Percentiles rank a stretch among this genome's conserved stretches.
Evolutionary conservation across 1,140 invertebrate genomes (phyloP).

Genomic region (Drosophila burlai): DNA sequence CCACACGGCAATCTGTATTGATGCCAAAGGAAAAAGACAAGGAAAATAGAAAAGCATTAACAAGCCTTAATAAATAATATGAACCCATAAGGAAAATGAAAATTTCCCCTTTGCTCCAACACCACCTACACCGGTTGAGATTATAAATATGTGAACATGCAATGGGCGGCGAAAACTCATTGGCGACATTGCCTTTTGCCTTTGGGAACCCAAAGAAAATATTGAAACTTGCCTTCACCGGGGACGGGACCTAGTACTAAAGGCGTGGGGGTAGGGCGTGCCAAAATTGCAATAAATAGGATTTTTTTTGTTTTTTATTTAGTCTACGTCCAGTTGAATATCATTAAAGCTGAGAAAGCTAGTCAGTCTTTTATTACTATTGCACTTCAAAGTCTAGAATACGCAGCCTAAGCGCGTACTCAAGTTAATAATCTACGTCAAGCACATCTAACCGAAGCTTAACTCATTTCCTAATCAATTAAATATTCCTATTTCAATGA

Average conservation of each 20-base stretch:
- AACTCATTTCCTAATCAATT: conserved; percentile 78
- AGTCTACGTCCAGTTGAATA: neutral
- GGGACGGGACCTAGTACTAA: neutral
- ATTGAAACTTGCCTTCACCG: conserved; percentile 46
- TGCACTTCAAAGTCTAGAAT: neutral
- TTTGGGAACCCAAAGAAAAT: conserved; percentile 28
- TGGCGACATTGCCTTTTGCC: conserved; percentile 10
- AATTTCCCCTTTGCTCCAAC: neutral
- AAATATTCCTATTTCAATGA: conserved; percentile 67
- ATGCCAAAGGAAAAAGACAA: conserved; percentile 41
- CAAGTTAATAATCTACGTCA: conserved; percentile 8
- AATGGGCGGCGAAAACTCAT: conserved; percentile 20
- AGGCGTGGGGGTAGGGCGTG: neutral
- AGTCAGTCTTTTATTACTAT: neutral
- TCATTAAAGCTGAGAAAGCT: neutral
- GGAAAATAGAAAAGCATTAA: conserved; percentile 13
- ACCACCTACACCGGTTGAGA: conserved; percentile 57
- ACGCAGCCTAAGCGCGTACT: neutral
- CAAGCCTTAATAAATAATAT: conserved; percentile 63
- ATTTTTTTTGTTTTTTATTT: neutral
- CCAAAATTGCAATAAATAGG: neutral
- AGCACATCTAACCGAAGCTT: conserved; percentile 38
- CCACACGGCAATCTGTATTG: conserved; percentile 32
- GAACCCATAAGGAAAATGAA: conserved; percentile 60
- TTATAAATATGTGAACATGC: conserved; percentile 71